Base-by-base conservation (phyloP, 2,113 vertebrate genomes). In the Cepphus grylle region DNA sequence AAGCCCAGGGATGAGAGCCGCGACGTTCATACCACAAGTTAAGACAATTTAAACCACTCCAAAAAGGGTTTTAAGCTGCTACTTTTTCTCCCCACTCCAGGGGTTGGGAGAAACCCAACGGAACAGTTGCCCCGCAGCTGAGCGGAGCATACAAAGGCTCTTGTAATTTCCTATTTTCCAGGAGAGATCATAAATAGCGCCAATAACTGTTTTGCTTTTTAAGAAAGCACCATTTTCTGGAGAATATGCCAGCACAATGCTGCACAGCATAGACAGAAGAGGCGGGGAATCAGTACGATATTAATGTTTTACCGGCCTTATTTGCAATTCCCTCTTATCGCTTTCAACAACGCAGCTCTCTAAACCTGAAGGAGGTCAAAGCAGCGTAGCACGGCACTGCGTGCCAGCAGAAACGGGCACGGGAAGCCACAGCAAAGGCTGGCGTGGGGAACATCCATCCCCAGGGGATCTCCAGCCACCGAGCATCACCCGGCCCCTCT, bases 391-490 rank as follows among this genome's bases (percentile, higher is more conserved):
- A 12, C 40, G 61, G 49, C 29, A 6, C 58, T 21, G 25, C 1
- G 2, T 25, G 74, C 38, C 12, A 49, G 22, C 55, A 49, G 67
- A 62, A 80, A 74, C 3, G 2, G 73, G 74, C 36, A 25, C 16
- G 42, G 56, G 43, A 59, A 72, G 15, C 1, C 1, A 42, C 20
- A 72, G 91, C 52, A 53, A 49, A 83, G 1, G 1, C 53, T 0
- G 1, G 26, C 1, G 1, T 11, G n/a, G 20, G 20, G 52, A 53
- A n/a, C 0, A 0, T 45, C 25, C 2, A 2, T 32, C 36, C 61
- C 53, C 2, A 0, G 0, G 3, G 42, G 13, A 45, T 38, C 36
- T 58, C 58, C 79, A 71, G 38, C 84, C 72, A 40, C 56, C 6
- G 1, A 66, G 43, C 25, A n/a, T 15, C 70, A n/a, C 49, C 20